Conservation (phyloP, 2,888 invertebrate species). For the Venusia cambrica region DNA sequence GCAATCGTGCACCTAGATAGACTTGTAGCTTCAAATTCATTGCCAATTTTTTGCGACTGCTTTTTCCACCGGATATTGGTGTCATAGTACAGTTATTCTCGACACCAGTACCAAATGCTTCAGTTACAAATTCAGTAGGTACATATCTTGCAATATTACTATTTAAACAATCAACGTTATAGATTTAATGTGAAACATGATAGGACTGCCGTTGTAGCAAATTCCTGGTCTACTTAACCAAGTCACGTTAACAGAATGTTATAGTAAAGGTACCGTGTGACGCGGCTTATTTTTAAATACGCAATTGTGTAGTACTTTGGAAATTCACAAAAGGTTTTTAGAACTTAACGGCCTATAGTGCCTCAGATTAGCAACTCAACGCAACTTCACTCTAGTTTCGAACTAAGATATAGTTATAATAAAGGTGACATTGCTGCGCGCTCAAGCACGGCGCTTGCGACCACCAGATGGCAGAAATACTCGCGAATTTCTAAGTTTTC, state of each 20-base stretch:
- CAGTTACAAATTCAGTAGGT: slow-evolving; percentile 43
- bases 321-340: too few species aligned
- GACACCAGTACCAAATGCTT: slow-evolving; percentile 45
- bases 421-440: too few species aligned
- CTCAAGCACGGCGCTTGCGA: too few species aligned
- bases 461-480: too few species aligned
- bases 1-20: slow-evolving; percentile 17
- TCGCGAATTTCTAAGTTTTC: too few species aligned
- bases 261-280: slow-evolving; percentile 21
- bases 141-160: slow-evolving; percentile 34
- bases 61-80: slow-evolving; percentile 44
- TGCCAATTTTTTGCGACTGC: slow-evolving; percentile 36
- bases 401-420: too few species aligned
- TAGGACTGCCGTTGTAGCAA: slow-evolving; percentile 24
- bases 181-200: slow-evolving; percentile 40
- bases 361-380: too few species aligned
- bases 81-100: slow-evolving; percentile 45
- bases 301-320: slow-evolving; percentile 9
- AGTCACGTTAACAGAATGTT: slow-evolving; percentile 34
- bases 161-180: slow-evolving; percentile 40
- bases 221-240: slow-evolving; percentile 26
- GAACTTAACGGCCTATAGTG: too few species aligned
- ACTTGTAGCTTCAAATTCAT: slow-evolving; percentile 35
- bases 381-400: too few species aligned
- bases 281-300: slow-evolving; percentile 20